These are phyloP conservation scores for Pelosia muscerda DNA, from an alignment of 2,888 invertebrate species.

Conservation along the genomic window DNA sequence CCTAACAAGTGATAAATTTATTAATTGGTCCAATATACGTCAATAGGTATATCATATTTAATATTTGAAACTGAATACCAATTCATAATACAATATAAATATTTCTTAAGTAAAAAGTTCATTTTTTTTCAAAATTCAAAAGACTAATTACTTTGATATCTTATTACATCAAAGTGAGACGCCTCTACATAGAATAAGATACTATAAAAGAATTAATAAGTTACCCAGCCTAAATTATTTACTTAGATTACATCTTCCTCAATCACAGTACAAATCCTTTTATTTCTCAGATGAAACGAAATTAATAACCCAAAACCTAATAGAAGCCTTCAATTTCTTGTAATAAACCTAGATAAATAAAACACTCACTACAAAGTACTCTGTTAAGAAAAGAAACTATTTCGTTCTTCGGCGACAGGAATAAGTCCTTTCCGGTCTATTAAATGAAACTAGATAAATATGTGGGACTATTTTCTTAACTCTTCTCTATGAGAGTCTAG, in stretches of 20 bases:
- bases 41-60: too few relatives aligned
- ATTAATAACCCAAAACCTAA: background rate
- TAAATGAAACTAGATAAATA: constrained; percentile 48
- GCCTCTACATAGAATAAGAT: background rate
- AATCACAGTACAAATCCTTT: background rate
- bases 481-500: constrained; percentile 33
- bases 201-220: background rate
- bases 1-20: too few relatives aligned
- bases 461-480: constrained; percentile 37
- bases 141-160: too few relatives aligned
- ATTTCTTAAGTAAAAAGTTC: too few relatives aligned
- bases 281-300: background rate
- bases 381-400: constrained; percentile 27
- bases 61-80: too few relatives aligned
- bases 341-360: constrained; percentile 31
- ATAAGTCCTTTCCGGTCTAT: constrained; percentile 47
- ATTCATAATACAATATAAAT: too few relatives aligned
- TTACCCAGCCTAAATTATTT: background rate
- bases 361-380: constrained; percentile 28
- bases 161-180: too few relatives aligned
- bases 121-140: too few relatives aligned
- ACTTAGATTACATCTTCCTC: background rate
- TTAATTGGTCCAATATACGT: too few relatives aligned
- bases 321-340: constrained; percentile 7
- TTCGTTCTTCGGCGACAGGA: constrained; percentile 32